Base-by-base conservation (phyloP, 2,888 invertebrate species). In the Parascotia fuliginaria region DNA sequence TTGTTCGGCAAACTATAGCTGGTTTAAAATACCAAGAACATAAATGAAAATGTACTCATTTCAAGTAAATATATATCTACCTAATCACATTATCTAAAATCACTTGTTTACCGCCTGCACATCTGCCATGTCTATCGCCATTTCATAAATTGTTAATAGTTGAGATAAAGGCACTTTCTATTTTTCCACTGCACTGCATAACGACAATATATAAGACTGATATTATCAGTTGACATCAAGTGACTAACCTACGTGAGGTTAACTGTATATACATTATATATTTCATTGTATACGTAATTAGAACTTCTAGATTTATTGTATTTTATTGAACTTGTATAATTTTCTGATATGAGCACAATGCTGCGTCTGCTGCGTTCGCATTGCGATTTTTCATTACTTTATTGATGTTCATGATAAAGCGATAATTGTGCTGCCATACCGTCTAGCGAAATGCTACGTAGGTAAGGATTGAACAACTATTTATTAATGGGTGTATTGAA, bases 101-200 rank as follows among this genome's bases (percentile, higher is more conserved):
- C 60, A 73, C 70, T 77, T 79, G 74, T 77, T 75, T 78, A 73
- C 75, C 49, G 52, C 41, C 58, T 73, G 66, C 45, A 59, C 67
- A 72, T 66, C 65, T 66, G 62, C 46, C 49, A 47, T 55, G 64
- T 66, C 64, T 67, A 57, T 65, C 50, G 41, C 29, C 14, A 43
- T 67, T 64, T 45, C 45, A 61, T 68, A 51, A 63, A 69, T 65
- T 60, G 56, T 68, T 63, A 75, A 72, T 70, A 70, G 63, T 72
- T 49, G 24, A 70, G 76, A 80, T 81, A 79, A 72, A n/a, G n/a
- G 42, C 39, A 70, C 61, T 75, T 79, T 74, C 73, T 73, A 76
- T 62, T 65, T 78, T 77, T 80, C 77, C 79, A 77, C 54, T 65
- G 42, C 55, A 60, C 45, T 45, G 67, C 78, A 48, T 76, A 73